Percentiles rank a stretch among this genome's conserved stretches.
Conservation (phyloP, 2,113 vertebrate species). For the Cebus imitator region DNA sequence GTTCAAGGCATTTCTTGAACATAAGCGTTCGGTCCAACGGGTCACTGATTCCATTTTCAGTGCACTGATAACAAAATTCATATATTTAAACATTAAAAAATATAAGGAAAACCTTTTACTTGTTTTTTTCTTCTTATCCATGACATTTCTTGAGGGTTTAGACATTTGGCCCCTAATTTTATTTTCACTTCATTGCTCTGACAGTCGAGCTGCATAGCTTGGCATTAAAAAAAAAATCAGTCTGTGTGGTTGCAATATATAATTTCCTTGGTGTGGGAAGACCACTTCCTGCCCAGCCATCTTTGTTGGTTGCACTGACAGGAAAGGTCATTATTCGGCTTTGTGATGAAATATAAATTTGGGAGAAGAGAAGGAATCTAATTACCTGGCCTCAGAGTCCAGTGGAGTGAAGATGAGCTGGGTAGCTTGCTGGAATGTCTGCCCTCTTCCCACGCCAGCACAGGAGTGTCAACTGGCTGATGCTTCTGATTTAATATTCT, state of each 20-base stretch:
- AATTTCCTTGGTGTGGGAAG: slow-evolving; percentile 26
- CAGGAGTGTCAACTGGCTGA: neutral
- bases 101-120: slow-evolving; percentile 53
- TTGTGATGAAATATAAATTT: slow-evolving; percentile 16
- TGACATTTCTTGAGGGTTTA: slow-evolving; percentile 71
- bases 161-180: slow-evolving; percentile 66
- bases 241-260: slow-evolving; percentile 16
- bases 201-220: slow-evolving; percentile 45
- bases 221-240: slow-evolving; percentile 47
- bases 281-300: neutral
- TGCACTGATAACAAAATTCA: slow-evolving; percentile 63
- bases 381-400: neutral
- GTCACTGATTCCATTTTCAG: slow-evolving; percentile 68
- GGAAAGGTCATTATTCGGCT: neutral
- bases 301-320: slow-evolving; percentile 19
- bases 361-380: neutral
- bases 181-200: slow-evolving; percentile 66
- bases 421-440: too few relatives aligned
- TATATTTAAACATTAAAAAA: slow-evolving; percentile 50
- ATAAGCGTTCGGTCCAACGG: neutral
- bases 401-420: accelerated
- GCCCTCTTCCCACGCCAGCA: too few relatives aligned
- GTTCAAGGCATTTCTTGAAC: slow-evolving; percentile 69
- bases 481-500: neutral
- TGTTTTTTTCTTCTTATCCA: slow-evolving; percentile 46